Conservation (phyloP, 2,113 vertebrate species). For the Atherinomorus stipes region DNA sequence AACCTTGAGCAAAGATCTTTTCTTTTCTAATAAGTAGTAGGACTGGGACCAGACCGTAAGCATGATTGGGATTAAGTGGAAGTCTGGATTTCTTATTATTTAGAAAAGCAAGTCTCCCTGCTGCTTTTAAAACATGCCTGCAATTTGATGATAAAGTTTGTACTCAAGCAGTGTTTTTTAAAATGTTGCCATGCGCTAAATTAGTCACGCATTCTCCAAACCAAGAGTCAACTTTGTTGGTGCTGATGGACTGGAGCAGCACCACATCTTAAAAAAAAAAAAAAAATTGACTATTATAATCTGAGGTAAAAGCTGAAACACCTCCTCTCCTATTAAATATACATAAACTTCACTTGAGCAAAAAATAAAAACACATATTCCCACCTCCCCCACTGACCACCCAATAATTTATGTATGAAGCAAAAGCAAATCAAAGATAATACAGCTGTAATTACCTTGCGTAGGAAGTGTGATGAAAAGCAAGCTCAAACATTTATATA, state of each 20-base stretch:
- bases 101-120: not conserved
- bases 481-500: slow-evolving; percentile 58
- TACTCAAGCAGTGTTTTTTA: not conserved
- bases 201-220: not conserved
- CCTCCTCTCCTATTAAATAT: not conserved
- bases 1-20: not conserved
- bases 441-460: slow-evolving; percentile 58
- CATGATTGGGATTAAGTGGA: not conserved
- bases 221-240: not conserved
- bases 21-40: slow-evolving; percentile 16
- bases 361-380: not conserved
- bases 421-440: not conserved
- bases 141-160: not conserved
- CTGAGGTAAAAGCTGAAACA: not conserved
- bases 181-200: not conserved
- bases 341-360: not conserved
- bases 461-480: slow-evolving; percentile 57
- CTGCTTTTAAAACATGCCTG: not conserved
- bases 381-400: not conserved
- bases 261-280: not conserved
- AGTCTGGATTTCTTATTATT: slow-evolving; percentile 1
- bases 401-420: not conserved
- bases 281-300: not conserved
- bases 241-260: not conserved
- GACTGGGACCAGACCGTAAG: not conserved